These are phyloP conservation scores for Agrotis ipsilon DNA, from an alignment of 2,888 invertebrate species.

Conservation along the genomic window DNA sequence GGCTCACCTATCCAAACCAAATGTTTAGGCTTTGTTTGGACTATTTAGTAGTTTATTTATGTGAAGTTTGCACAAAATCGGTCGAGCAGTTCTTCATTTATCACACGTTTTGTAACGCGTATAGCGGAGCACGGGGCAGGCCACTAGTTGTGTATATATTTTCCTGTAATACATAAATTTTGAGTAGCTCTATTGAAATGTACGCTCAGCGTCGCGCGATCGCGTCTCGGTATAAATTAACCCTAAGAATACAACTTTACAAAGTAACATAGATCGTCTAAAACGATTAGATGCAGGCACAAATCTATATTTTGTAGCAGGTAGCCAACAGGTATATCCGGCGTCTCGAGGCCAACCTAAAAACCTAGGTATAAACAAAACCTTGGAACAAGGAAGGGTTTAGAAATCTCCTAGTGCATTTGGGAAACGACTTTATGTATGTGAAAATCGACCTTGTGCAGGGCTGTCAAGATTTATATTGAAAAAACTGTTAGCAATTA, in stretches of 20 bases:
- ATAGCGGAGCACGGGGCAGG: no score
- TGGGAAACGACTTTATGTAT: constrained; percentile 50
- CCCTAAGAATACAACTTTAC: not conserved
- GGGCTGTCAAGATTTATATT: constrained; percentile 36
- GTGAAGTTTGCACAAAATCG: no score
- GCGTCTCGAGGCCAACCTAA: constrained; percentile 33
- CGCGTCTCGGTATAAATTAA: no score
- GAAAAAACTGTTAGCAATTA: constrained; percentile 2
- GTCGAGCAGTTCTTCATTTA: no score
- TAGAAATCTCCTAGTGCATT: constrained; percentile 62
- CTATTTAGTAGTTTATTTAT: no score
- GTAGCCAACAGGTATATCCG: constrained; percentile 39
- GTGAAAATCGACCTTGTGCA: constrained; percentile 57
- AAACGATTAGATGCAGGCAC: constrained; percentile 10
- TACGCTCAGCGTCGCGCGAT: no score
- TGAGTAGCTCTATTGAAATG: no score
- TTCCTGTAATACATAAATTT: no score
- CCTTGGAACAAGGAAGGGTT: constrained; percentile 64
- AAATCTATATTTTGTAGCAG: constrained; percentile 22
- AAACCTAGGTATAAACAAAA: constrained; percentile 25
- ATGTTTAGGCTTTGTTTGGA: no score
- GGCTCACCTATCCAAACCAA: no score
- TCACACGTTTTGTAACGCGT: no score
- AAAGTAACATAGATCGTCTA: not conserved
- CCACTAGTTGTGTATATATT: no score